Conservation (phyloP, 2,797 vertebrate genomes). For the Coregonus sp. region DNA sequence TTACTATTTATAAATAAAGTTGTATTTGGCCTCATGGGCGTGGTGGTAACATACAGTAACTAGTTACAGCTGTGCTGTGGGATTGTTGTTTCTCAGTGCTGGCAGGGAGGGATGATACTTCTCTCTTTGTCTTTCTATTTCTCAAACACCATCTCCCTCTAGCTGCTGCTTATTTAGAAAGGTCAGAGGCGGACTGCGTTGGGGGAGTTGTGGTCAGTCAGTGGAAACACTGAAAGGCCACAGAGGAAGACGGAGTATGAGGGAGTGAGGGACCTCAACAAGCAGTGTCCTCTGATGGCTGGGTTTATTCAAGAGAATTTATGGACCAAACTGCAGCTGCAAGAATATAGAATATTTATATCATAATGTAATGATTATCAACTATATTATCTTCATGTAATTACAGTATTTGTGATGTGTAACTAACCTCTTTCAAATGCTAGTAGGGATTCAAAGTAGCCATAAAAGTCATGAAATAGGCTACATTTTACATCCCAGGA, state of each 20-base stretch:
- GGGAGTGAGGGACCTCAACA: not conserved
- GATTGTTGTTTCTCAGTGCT: not conserved
- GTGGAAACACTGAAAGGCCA: not conserved
- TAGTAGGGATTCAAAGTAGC: not conserved
- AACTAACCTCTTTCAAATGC: not conserved
- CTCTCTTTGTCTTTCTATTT: too few species aligned
- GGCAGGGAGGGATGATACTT: not conserved
- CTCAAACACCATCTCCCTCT: too few species aligned
- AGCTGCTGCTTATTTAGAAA: not conserved
- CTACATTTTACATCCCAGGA: not conserved
- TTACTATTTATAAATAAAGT: not conserved
- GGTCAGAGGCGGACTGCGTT: not conserved
- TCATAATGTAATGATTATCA: not conserved
- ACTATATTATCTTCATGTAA: not conserved
- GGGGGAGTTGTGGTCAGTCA: not conserved
- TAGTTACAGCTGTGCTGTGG: slow-evolving; percentile 10
- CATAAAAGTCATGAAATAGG: not conserved
- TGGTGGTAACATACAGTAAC: not conserved
- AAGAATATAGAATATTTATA: not conserved
- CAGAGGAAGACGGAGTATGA: too few species aligned
- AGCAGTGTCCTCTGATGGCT: not conserved
- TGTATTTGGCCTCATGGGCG: not conserved
- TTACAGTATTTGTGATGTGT: not conserved
- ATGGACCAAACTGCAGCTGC: not conserved
- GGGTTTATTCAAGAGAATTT: not conserved